Base-by-base conservation (phyloP, 2,888 invertebrate species). In the Ophion ellenae region DNA sequence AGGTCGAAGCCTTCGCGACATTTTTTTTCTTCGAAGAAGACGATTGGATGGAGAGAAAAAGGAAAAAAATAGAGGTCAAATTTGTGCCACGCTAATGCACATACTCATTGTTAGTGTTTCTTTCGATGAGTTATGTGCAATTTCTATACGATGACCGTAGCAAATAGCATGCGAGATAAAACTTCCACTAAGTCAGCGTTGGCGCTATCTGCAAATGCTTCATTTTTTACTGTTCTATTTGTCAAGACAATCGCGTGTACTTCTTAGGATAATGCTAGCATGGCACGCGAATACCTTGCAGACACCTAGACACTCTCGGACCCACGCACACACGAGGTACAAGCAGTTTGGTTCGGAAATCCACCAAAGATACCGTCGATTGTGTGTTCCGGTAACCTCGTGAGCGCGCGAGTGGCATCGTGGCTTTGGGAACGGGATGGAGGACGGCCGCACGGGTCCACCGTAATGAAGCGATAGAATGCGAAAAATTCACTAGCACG, bases 401-500 rank as follows among this genome's bases (percentile, higher is more conserved):
- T 63, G 36, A 32, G 63, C 69, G 20, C 57, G 45, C 59, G 24
- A 70, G 79, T 70, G 70, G 79, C 79, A 32, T 79, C 63, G 61
- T 79, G 45, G 70, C 79, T 79, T 61, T 32, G 70, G 53, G 63
- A 79, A 70, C 70, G 63, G 70, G 47, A 70, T 63, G 63, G 61
- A 53, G 45, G 47, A 79, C 61, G 74, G 74, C 47, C 57, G 75
- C 73, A 64, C 45, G 59, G 81, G 70, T 71, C 63, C 47, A 9
- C 79, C 61, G 89, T 92, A 92, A 92, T 92, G 92, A 92, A 92
- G 92, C 92, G 90, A 92, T 92, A 92, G 92, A 92, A 92, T 92
- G 92, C 89, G 90, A 92, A 91, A 92, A 91, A 92, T 92, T 89
- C 88, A 88, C 89, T 89, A 89, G 89, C 90, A 91, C 90, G 91